A percentile compares a stretch with the other conserved stretches of the same genome.
Conservation (phyloP, 2,797 vertebrate species). For the Monodelphis domestica region DNA sequence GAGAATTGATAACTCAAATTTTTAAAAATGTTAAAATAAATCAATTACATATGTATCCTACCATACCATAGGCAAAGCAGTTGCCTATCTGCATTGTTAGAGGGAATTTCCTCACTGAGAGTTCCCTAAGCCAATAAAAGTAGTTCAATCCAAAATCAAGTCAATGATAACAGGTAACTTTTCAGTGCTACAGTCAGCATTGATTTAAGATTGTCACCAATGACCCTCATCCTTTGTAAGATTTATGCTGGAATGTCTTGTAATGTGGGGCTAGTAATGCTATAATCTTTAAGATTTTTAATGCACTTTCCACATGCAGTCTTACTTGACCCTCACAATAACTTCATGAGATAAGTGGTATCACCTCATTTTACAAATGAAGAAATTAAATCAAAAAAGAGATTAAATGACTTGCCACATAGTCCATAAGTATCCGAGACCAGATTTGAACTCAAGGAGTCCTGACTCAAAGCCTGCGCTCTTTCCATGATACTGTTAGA, state of each 20-base stretch:
- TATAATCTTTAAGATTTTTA: background rate
- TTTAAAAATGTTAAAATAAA: background rate
- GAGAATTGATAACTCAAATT: background rate
- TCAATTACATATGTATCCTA: background rate
- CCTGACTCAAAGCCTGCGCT: background rate
- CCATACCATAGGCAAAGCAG: background rate
- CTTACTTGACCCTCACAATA: background rate
- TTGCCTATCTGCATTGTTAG: too few species aligned
- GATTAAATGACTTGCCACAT: background rate
- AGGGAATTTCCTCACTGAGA: too few species aligned
- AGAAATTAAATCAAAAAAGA: background rate
- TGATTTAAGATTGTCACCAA: background rate
- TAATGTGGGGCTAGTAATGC: background rate
- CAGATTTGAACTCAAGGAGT: background rate
- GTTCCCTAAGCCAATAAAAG: too few species aligned
- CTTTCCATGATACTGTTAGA: background rate
- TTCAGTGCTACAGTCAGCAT: background rate
- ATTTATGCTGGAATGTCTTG: background rate
- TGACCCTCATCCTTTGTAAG: background rate
- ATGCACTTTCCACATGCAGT: background rate
- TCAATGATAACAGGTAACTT: background rate
- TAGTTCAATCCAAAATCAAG: background rate
- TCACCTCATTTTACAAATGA: background rate
- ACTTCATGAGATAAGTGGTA: too few species aligned
- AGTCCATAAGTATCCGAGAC: background rate